Conservation (phyloP, 2,888 invertebrate species). For the Clistopyga incitator region DNA sequence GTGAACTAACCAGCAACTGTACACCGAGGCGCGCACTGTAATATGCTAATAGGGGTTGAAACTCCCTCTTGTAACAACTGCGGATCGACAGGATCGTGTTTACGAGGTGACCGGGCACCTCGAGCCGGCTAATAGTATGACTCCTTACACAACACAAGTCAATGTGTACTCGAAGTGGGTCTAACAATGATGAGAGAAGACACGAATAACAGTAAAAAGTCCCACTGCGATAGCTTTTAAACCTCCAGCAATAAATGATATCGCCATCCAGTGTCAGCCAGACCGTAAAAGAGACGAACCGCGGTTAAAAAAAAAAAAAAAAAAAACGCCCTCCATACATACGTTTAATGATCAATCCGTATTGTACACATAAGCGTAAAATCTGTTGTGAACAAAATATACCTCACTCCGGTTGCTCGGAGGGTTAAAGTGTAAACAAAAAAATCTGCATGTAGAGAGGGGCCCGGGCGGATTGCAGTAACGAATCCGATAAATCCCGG, state of each 20-base stretch:
- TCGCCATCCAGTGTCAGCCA: not conserved
- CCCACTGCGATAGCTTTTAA: not conserved
- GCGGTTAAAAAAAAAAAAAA: conserved; percentile 26
- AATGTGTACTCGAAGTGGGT: not conserved
- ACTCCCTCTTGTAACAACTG: conserved; percentile 69
- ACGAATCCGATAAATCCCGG: conserved; percentile 63
- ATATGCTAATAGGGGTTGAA: conserved; percentile 77
- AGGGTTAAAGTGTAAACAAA: conserved; percentile 52
- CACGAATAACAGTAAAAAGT: not conserved
- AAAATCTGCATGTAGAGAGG: conserved; percentile 44
- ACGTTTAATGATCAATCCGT: not conserved
- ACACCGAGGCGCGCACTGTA: conserved; percentile 65
- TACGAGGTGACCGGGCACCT: conserved; percentile 70
- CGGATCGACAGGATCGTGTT: conserved; percentile 72
- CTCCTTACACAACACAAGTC: conserved; percentile 17
- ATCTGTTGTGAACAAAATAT: conserved; percentile 15
- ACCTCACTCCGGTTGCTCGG: conserved; percentile 8
- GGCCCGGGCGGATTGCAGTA: conserved; percentile 56
- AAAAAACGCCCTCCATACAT: not conserved
- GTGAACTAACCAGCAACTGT: conserved; percentile 50
- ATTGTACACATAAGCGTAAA: conserved; percentile 16
- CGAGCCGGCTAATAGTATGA: conserved; percentile 22
- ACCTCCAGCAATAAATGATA: not conserved
- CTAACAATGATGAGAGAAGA: not conserved
- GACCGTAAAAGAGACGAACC: not conserved